Conservation (phyloP, 2,888 invertebrate species). For the Ypsolopha scabrella region DNA sequence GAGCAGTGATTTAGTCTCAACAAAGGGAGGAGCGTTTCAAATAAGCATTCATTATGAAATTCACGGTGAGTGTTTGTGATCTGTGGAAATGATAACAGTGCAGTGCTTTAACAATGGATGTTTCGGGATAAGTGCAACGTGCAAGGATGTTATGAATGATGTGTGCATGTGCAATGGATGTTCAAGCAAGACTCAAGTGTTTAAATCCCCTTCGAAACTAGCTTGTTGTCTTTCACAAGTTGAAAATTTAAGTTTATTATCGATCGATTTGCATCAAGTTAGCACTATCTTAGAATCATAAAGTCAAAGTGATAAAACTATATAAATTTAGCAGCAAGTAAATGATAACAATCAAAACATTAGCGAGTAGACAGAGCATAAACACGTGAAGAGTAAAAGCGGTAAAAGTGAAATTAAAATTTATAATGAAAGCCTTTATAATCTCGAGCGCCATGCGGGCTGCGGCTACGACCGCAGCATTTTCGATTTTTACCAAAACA, state of each 20-base stretch:
- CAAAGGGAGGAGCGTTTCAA: slow-evolving; percentile 40
- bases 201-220: too few species aligned
- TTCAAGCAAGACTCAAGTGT: too few species aligned
- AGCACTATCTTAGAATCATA: too few species aligned
- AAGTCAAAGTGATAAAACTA: too few species aligned
- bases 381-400: slow-evolving; percentile 44
- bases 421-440: slow-evolving; percentile 43
- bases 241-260: too few species aligned
- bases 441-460: slow-evolving; percentile 57
- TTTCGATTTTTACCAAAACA: slow-evolving; percentile 34
- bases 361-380: slow-evolving; percentile 6
- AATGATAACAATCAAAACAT: slow-evolving; percentile 5
- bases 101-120: slow-evolving; percentile 15
- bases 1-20: slow-evolving; percentile 57
- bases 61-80: slow-evolving; percentile 58
- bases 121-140: slow-evolving; percentile 7
- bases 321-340: background rate
- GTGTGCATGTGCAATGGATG: background rate
- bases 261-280: too few species aligned
- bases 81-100: slow-evolving; percentile 1
- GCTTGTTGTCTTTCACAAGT: too few species aligned
- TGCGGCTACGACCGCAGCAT: slow-evolving; percentile 16
- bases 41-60: slow-evolving; percentile 62
- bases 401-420: slow-evolving; percentile 59
- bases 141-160: slow-evolving; percentile 2